These are phyloP conservation scores for Hydroisotoma schaefferi DNA, from an alignment of 2,888 invertebrate genomes.

Conservation along the genomic window DNA sequence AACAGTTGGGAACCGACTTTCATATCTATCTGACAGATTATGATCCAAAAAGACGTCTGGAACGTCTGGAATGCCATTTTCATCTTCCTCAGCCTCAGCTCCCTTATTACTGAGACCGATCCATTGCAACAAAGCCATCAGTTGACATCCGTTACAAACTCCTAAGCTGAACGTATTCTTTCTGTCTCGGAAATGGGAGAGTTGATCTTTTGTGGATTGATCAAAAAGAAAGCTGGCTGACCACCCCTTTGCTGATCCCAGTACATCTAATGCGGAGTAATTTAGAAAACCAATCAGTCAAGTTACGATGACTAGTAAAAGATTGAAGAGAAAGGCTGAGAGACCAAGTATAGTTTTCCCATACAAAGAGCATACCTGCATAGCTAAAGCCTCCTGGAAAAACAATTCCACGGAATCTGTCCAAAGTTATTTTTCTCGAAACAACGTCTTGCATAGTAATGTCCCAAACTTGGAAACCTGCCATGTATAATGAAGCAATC, in stretches of 20 bases:
- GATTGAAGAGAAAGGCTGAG: conserved; percentile 7
- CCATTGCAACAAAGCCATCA: conserved; percentile 92
- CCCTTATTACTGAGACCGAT: conserved; percentile 53
- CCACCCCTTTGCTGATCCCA: conserved; percentile 98
- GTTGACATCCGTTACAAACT: conserved; percentile 97
- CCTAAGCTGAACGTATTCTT: conserved; percentile 90
- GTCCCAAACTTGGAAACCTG: conserved; percentile 79
- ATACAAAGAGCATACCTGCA: conserved; percentile 63
- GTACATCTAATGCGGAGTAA: too few species aligned
- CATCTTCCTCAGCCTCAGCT: conserved; percentile 22
- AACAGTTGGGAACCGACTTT: conserved; percentile 75
- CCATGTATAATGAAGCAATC: conserved; percentile 76
- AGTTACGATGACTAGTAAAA: too few species aligned
- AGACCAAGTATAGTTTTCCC: neutral
- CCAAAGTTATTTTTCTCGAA: conserved; percentile 65
- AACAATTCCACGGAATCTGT: conserved; percentile 79
- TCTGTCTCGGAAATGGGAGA: conserved; percentile 69
- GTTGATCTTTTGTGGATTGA: conserved; percentile 67
- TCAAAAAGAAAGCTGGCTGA: conserved; percentile 86
- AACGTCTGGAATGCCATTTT: conserved; percentile 50
- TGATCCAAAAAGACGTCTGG: conserved; percentile 72
- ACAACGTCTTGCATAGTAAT: conserved; percentile 90
- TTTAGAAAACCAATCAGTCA: too few species aligned
- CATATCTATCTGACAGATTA: conserved; percentile 84
- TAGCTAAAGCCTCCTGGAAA: conserved; percentile 99